phyloP scores from a whole-genome alignment of 2,797 vertebrate species.

The Carcharodon carcharias region DNA sequence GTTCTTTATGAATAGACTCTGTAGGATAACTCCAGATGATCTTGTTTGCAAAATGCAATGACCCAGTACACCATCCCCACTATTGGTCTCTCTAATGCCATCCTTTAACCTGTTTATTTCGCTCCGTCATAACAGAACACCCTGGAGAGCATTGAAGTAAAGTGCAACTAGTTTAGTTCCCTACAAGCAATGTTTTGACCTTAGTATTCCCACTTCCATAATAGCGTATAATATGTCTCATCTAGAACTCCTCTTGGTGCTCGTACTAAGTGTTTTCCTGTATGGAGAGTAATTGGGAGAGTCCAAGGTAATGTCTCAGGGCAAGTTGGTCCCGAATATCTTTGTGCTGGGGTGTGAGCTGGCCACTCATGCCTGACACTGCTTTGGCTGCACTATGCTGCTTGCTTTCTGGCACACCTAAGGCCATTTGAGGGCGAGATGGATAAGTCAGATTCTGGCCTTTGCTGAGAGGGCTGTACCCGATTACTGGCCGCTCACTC shows the following conservation, averaged over 20 bases:
- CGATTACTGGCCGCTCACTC: neutral
- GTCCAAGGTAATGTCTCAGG: no score
- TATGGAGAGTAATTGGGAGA: neutral
- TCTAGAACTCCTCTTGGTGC: neutral
- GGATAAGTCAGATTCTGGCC: neutral
- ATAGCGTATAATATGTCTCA: neutral
- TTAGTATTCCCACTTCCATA: neutral
- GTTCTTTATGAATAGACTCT: neutral
- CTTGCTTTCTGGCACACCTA: neutral
- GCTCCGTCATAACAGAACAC: neutral
- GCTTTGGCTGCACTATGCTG: neutral
- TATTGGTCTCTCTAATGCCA: neutral
- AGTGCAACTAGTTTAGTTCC: neutral
- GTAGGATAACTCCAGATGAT: neutral
- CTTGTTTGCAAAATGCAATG: neutral
- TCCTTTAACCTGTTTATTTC: neutral
- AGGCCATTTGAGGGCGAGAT: neutral
- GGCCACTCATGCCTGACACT: no score
- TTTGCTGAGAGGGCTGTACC: no score
- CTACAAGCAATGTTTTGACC: neutral
- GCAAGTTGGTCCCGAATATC: neutral
- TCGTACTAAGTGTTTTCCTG: neutral
- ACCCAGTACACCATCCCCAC: neutral
- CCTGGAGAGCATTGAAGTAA: neutral
- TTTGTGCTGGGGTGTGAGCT: neutral